Evolutionary conservation across 2,113 vertebrate species (phyloP).

Genomic region (Aspidoscelis tigris): DNA sequence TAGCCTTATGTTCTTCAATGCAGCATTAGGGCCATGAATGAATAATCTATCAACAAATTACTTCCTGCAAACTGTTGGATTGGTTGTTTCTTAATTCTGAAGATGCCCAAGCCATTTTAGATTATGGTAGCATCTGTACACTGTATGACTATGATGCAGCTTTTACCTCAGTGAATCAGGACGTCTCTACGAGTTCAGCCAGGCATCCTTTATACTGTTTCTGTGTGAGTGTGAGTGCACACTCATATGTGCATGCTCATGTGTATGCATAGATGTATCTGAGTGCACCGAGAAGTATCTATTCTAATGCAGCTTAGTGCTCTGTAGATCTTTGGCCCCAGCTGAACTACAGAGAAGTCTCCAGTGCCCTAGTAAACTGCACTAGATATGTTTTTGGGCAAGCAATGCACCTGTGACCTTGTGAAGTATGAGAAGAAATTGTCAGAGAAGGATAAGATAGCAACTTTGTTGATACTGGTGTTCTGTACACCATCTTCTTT

Average conservation of each 20-base stretch:
- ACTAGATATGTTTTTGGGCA: neutral
- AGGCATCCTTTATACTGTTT: neutral
- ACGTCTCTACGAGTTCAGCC: neutral
- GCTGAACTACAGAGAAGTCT: no score
- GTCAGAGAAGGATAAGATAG: neutral
- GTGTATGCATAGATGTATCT: no score
- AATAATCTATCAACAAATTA: neutral
- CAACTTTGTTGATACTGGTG: neutral
- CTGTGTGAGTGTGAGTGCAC: neutral
- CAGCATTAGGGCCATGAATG: no score
- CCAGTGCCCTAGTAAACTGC: no score
- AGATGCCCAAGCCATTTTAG: constrained; percentile 13
- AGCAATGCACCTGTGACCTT: neutral
- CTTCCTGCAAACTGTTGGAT: constrained; percentile 22
- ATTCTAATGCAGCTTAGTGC: neutral
- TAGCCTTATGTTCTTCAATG: no score
- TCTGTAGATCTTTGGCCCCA: no score
- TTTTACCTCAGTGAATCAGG: constrained; percentile 5
- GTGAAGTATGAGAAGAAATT: neutral
- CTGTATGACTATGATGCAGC: neutral
- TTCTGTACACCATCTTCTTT: no score
- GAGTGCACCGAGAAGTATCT: neutral
- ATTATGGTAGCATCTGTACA: neutral
- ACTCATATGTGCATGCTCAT: no score
- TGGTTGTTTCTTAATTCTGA: neutral